Base-by-base conservation (phyloP, 1,140 invertebrate genomes). In the Apolygus lucorum region DNA sequence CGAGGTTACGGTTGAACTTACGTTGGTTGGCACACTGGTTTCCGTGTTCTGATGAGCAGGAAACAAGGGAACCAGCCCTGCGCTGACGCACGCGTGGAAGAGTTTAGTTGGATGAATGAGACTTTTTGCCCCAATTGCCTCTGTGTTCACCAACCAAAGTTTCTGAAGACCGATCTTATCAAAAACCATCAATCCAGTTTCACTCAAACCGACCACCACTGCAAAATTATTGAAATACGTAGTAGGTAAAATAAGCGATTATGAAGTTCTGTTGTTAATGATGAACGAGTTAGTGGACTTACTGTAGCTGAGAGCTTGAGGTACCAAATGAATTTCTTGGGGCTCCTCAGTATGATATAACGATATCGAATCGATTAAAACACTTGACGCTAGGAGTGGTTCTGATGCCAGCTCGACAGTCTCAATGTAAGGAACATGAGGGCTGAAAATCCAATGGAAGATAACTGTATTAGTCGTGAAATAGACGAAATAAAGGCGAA, bases 251-350 rank as follows among this genome's bases (percentile, higher is more conserved):
- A n/a, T n/a, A n/a, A n/a, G n/a, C n/a, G n/a, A n/a, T n/a, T n/a
- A n/a, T n/a, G n/a, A n/a, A n/a, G n/a, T n/a, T n/a, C n/a, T n/a
- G n/a, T n/a, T n/a, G n/a, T n/a, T n/a, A n/a, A 42, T 42, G 17
- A 42, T 4, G 34, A 42, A 42, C 34, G 17, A 42, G 34, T 42
- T 42, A 42, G 34, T 42, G 4, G 22, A 22, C 54, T 59, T 59
- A 59, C 54, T 59, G 54, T 11, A 59, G 22, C 54, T 59, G 11
- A 59, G 22, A 22, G 54, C 54, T 59, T 24, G 54, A 24, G 54
- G 54, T 11, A 59, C 54, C 4, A 59, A 21, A 59, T 59, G 54
- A 59, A 59, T 59, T 59, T 59, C 54, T 59, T 59, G 54, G 11
- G 54, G 54, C 22, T 59, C 54, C 4, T 59, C 54, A 4, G 13